Conservation (phyloP, 2,888 invertebrate species). For the Heliconius erato region DNA sequence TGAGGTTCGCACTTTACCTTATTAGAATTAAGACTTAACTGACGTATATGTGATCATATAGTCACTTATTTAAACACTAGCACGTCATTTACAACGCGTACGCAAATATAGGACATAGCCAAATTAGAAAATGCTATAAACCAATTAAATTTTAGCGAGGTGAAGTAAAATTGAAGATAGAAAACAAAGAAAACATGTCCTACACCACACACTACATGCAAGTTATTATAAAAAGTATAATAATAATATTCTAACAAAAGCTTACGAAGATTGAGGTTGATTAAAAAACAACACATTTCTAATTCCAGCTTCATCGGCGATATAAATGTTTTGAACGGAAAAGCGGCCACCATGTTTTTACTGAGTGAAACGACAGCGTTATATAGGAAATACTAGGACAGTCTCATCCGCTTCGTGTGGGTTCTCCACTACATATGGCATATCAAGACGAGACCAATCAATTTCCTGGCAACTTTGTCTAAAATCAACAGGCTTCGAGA, state of each 20-base stretch:
- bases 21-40: too few relatives aligned
- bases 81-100: too few relatives aligned
- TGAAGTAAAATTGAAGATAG: not conserved
- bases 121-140: too few relatives aligned
- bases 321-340: conserved; percentile 57
- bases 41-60: too few relatives aligned
- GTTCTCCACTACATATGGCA: conserved; percentile 55
- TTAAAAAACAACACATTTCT: conserved; percentile 51
- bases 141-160: not conserved
- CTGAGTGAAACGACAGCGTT: conserved; percentile 50
- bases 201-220: not conserved
- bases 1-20: not conserved
- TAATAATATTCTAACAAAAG: conserved; percentile 31
- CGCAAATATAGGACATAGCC: too few relatives aligned
- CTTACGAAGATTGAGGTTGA: conserved; percentile 43
- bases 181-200: not conserved
- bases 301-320: conserved; percentile 45
- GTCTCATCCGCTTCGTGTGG: conserved; percentile 59
- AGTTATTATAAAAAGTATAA: not conserved
- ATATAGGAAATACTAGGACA: conserved; percentile 65
- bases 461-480: conserved; percentile 43
- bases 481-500: conserved; percentile 14
- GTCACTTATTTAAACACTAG: too few relatives aligned
- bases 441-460: conserved; percentile 45
- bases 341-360: conserved; percentile 53